Evolutionary conservation across 1,140 invertebrate species (phyloP), one percentile per base, ranked within the genome.

Genomic region (Arctopsyche grandis): DNA sequence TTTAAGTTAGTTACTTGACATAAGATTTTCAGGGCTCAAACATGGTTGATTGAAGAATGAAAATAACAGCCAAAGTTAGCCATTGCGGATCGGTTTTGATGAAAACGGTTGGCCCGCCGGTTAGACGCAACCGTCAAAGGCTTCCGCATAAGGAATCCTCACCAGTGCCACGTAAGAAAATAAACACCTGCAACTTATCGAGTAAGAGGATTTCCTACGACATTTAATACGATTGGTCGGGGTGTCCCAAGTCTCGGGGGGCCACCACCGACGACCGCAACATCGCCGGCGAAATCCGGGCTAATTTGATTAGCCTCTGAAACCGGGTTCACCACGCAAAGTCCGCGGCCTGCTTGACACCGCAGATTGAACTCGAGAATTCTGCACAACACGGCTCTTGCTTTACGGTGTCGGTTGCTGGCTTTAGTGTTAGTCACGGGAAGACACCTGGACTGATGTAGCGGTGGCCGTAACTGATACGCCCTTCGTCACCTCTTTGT

Each of bases 171-270:
- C 24, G 22, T 76, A 78, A 81, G 80, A 81, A 81, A 81, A 76
- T 78, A 81, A 81, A 81, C 75, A 79, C 80, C 77, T 29, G 19
- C 44, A 69, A 77, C 75, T 78, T 81, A 78, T 52, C 21, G 16
- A 56, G 44, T 80, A 81, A 81, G 80, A 81, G 80, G 80, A 81
- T 81, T 78, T 81, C 80, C 80, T 81, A 24, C 70, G 80, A 78
- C 48, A 81, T 79, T 76, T 79, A 81, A 81, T 79, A 81, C 80
- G 29, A 44, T 52, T 58, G 75, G 43, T 56, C 56, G 16, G 19
- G 26, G 69, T 52, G 48, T 1, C 10, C 24, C 71, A 21, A 9
- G 46, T 19, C 46, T 38, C 71, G 44, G 26, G 21, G 5, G 58
- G 7, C 71, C n/a, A n/a, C n/a, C n/a, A n/a, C n/a, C n/a, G 22